Evolutionary conservation across 2,888 invertebrate species (phyloP), one percentile per base, ranked within the genome.

Genomic region (Himalopsyche japonica): DNA sequence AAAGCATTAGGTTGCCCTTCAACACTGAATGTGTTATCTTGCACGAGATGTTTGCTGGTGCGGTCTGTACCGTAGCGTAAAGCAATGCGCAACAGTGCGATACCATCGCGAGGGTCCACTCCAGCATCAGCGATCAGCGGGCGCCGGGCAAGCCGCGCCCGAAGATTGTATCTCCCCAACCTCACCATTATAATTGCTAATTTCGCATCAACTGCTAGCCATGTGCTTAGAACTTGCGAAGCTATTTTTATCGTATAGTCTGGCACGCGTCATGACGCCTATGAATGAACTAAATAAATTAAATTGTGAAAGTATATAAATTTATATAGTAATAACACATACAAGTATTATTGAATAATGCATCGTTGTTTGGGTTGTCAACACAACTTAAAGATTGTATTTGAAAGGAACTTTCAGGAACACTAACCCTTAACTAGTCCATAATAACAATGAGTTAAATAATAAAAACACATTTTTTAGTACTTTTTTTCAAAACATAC

Each of bases 101-200:
- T 70, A 70, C 27, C 70, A 70, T 70, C 70, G 30, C 70, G 30
- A 30, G 27, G 70, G 70, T 70, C 70, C 70, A 70, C 70, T 70
- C 24, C 70, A 70, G 70, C 70, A 70, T 70, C 70, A 70, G 70
- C 70, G 70, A 70, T 70, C 70, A 70, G 80, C 43, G 48, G 76
- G 47, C 83, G 80, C 83, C 80, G 83, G 79, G 78, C n/a, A 34
- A 57, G 77, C 76, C 76, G 20, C 24, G 24, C 30, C 80, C 48
- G 34, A 76, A 83, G 83, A 83, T 83, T 48, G 76, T 48, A 83
- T 83, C 83, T 79, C n/a, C 80, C 32, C 77, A 76, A 32, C 77
- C 34, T 18, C 48, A 70, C 83, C 49, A 83, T 83, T 83, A 83
- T 80, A 83, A 83, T 83, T 83, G 83, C 83, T 83, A 83, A 83